Conservation (phyloP, 1,140 invertebrate species). For the Fopius arisanus region DNA sequence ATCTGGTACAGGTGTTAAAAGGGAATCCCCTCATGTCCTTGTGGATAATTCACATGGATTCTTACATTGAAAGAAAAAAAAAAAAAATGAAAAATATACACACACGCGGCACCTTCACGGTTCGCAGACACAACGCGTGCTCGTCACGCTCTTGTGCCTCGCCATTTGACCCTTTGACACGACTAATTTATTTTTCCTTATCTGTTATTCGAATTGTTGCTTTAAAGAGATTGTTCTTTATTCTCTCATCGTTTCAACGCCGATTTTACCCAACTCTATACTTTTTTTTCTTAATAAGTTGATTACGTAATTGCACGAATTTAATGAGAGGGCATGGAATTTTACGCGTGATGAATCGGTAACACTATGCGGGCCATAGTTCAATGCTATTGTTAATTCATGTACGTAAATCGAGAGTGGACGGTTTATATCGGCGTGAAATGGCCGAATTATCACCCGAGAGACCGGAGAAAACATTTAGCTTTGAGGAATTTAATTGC, state of each 20-base stretch:
- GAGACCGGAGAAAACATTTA: too few relatives aligned
- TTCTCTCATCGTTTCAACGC: neutral
- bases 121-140: conserved; percentile 54
- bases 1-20: neutral
- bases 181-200: conserved; percentile 4
- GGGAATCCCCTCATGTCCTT: neutral
- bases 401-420: neutral
- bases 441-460: too few relatives aligned
- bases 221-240: neutral
- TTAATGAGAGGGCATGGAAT: neutral
- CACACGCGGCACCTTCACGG: conserved; percentile 57
- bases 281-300: neutral
- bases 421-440: too few relatives aligned
- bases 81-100: too few relatives aligned
- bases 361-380: conserved; percentile 15
- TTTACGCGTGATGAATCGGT: neutral
- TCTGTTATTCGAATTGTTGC: neutral
- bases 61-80: too few relatives aligned
- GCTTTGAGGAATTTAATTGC: too few relatives aligned
- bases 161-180: conserved; percentile 37
- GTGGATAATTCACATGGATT: conserved; percentile 8
- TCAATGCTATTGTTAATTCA: conserved; percentile 22
- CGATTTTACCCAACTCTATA: neutral
- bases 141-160: conserved; percentile 45
- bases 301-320: neutral